phyloP scores from a whole-genome alignment of 2,797 vertebrate species.

The Syngnathus acus region DNA sequence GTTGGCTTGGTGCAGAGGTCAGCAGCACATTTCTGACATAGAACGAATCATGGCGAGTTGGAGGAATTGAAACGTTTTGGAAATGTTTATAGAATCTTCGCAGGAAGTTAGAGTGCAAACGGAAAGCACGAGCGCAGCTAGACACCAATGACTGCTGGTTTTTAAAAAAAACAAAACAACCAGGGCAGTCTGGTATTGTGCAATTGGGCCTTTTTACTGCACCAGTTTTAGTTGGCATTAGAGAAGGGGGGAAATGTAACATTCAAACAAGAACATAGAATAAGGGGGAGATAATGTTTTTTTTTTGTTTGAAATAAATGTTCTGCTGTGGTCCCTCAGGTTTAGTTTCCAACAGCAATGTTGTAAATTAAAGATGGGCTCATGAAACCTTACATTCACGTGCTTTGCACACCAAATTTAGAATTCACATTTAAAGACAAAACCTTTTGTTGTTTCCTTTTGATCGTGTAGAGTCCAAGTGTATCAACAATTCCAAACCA shows the following conservation, averaged over 20 bases:
- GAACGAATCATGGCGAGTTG: not conserved
- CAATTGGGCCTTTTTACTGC: constrained; percentile 19
- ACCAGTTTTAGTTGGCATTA: constrained; percentile 27
- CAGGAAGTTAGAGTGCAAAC: constrained; percentile 31
- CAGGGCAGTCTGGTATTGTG: constrained; percentile 24
- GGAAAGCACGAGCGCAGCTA: constrained; percentile 33
- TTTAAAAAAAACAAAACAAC: constrained; percentile 12
- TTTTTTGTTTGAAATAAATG: constrained; percentile 15
- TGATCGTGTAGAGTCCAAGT: constrained; percentile 17
- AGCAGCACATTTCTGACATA: not conserved
- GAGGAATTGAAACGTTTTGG: not conserved
- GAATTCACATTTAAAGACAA: constrained; percentile 15
- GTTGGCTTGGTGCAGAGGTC: constrained; percentile 20
- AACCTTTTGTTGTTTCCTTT: constrained; percentile 34
- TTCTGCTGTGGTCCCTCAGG: constrained; percentile 35
- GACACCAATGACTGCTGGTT: constrained; percentile 27
- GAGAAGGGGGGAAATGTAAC: constrained; percentile 1
- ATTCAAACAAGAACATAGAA: constrained; percentile 2
- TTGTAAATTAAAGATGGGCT: constrained; percentile 7
- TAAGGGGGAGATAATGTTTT: not conserved
- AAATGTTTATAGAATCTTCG: not conserved
- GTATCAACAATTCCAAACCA: constrained; percentile 2
- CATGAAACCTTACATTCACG: not conserved
- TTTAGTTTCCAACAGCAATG: constrained; percentile 20
- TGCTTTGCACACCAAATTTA: constrained; percentile 16